Base-by-base conservation (phyloP, 2,113 vertebrate genomes). In the Apodemus speciosus region DNA sequence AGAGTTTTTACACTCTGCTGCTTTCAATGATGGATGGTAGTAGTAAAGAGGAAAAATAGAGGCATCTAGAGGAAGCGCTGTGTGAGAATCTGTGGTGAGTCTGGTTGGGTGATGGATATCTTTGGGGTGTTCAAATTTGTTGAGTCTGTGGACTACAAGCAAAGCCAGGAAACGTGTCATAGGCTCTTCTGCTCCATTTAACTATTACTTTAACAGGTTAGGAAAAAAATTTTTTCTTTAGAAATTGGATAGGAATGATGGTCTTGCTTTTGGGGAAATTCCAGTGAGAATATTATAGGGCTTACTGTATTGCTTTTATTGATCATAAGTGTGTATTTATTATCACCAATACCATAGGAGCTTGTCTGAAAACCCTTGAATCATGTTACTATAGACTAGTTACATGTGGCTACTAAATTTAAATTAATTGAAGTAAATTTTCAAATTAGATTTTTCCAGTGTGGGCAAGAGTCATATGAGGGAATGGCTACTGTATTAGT, bases 361-460 rank as follows among this genome's bases (percentile, higher is more conserved):
- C 25, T 58, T 90, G 49, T 89, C 76, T 66, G 46, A 51, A 94
- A 91, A 88, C 20, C 53, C 51, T 87, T 32, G 35, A 90, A 79
- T 51, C 62, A 8, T 92, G 88, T n/a, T 93, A 68, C 64, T 69
- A 25, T 20, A 60, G 64, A 60, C 27, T 80, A 72, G 79, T 72
- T 91, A 83, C 38, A 3, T 43, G 20, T 58, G 35, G 6, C 53
- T 87, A 40, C 27, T 94, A 89, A 80, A 49, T 92, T 81, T 81
- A 88, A 35, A 35, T 83, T 95, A 83, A 43, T 27, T 85, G 30
- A 95, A 90, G 85, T 84, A 72, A 62, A 89, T 75, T 58, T 51
- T 51, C 71, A 76, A 89, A 89, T 49, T 71, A 90, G 35, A 40
- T 0, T 68, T 91, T 91, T 84, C 86, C 46, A 56, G 0, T 89